phyloP scores from a whole-genome alignment of 1,140 invertebrate genomes.

The Atopsyche davidsoni region DNA sequence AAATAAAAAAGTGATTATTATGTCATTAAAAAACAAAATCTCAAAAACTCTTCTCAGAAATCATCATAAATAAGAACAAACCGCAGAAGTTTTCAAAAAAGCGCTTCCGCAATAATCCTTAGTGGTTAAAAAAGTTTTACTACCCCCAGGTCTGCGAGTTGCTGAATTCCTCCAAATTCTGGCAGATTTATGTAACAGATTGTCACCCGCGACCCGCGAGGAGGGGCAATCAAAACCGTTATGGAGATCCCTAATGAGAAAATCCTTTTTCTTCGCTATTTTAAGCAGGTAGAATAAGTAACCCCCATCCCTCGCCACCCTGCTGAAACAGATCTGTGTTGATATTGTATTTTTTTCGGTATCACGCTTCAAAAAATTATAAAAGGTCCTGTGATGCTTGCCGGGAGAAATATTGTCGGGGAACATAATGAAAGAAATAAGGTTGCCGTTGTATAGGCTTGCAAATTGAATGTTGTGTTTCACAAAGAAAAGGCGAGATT shows the following conservation, averaged over 20 bases:
- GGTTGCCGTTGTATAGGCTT: background rate
- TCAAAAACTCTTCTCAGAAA: no score
- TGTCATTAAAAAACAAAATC: no score
- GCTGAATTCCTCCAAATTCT: background rate
- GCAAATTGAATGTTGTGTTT: background rate
- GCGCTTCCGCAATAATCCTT: no score
- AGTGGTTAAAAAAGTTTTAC: no score
- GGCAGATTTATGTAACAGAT: conserved; percentile 5
- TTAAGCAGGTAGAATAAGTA: conserved; percentile 2
- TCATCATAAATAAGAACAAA: no score
- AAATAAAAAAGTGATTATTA: no score
- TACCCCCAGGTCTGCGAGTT: no score
- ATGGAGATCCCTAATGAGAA: conserved; percentile 2
- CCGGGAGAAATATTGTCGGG: conserved; percentile 8
- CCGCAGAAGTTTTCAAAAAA: no score
- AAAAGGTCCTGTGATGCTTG: conserved; percentile 1
- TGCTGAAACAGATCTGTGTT: background rate
- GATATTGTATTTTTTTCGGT: background rate
- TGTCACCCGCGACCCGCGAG: conserved; percentile 4
- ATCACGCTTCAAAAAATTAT: conserved; percentile 9
- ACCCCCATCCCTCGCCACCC: background rate
- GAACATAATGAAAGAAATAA: conserved; percentile 7
- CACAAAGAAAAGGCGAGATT: no score
- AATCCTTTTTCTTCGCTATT: conserved; percentile 11
- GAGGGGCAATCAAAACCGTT: conserved; percentile 6